phyloP scores from a whole-genome alignment of 2,797 vertebrate genomes.

The Linurgus olivaceus region DNA sequence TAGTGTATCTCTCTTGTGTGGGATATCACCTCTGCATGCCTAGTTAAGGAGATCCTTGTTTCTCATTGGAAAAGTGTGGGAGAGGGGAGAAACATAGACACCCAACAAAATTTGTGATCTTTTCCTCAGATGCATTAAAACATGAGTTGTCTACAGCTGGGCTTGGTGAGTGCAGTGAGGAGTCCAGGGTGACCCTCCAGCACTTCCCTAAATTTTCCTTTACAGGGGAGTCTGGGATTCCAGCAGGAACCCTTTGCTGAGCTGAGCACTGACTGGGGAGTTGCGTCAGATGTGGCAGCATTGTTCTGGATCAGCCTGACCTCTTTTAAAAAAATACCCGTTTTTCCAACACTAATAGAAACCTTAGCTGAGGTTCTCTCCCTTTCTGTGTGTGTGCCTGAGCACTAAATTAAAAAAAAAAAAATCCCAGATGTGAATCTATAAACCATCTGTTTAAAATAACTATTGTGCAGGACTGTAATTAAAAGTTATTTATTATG shows the following conservation, averaged over 20 bases:
- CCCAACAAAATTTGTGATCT: not conserved
- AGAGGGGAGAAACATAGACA: not conserved
- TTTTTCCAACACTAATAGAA: slow-evolving; percentile 46
- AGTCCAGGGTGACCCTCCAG: not conserved
- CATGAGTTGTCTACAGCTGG: not conserved
- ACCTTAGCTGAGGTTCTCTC: slow-evolving; percentile 18
- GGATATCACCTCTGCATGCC: not conserved
- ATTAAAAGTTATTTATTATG: slow-evolving; percentile 75
- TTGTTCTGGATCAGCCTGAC: slow-evolving; percentile 19
- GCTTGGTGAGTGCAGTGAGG: not conserved
- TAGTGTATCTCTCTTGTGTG: not conserved
- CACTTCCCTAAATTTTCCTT: not conserved
- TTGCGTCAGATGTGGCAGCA: not conserved
- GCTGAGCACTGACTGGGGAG: not conserved
- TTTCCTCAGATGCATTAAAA: not conserved
- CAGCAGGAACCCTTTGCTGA: not conserved
- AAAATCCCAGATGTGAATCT: slow-evolving; percentile 67
- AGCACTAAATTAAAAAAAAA: slow-evolving; percentile 28
- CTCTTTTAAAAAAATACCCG: not conserved
- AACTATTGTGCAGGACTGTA: slow-evolving; percentile 60
- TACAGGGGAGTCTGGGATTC: not conserved
- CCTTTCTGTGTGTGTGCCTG: slow-evolving; percentile 16
- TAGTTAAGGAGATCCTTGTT: not conserved
- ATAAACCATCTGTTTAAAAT: slow-evolving; percentile 73
- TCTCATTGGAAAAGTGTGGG: not conserved